Conservation (phyloP, 2,113 vertebrate species). For the Ophiodon elongatus region DNA sequence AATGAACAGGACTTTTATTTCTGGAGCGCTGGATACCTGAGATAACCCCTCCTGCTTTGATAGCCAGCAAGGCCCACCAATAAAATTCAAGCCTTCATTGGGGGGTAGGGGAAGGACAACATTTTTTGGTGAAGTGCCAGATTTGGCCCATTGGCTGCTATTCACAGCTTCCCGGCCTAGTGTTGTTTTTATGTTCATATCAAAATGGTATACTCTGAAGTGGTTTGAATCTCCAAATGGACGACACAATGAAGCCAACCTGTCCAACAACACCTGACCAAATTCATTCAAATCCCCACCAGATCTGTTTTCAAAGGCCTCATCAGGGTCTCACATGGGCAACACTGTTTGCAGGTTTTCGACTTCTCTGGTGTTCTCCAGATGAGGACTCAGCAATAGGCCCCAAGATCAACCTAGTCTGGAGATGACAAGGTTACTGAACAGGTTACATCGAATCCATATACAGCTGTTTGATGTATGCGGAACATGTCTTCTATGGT, state of each 20-base stretch:
- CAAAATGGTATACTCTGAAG: neutral
- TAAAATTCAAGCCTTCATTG: neutral
- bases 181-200: neutral
- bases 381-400: neutral
- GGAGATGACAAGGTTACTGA: neutral
- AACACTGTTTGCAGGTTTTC: neutral
- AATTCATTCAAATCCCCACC: neutral
- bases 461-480: neutral
- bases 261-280: neutral
- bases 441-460: neutral
- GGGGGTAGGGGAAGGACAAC: neutral
- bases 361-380: neutral
- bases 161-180: neutral
- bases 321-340: neutral
- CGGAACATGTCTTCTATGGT: neutral
- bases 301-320: neutral
- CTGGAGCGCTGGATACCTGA: neutral
- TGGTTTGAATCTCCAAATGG: neutral
- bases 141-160: neutral
- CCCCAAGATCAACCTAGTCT: neutral
- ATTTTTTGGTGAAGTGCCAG: slow-evolving; percentile 1
- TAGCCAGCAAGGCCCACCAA: neutral
- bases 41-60: neutral
- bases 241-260: neutral
- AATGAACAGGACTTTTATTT: slow-evolving; percentile 15